phyloP scores from a whole-genome alignment of 1,140 invertebrate species.

The Prorops nasuta region DNA sequence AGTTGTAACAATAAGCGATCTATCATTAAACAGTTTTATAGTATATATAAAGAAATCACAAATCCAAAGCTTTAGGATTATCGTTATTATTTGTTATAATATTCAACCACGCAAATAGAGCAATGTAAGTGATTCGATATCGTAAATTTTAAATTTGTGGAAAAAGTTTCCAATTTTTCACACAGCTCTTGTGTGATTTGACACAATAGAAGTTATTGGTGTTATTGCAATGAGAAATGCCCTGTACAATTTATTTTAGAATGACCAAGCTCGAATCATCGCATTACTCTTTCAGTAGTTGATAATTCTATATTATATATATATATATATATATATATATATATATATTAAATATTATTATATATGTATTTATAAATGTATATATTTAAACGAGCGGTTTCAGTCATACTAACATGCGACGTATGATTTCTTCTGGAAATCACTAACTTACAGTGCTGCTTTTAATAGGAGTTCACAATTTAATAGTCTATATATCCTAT shows the following conservation, averaged over 20 bases:
- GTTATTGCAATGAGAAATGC: too few relatives aligned
- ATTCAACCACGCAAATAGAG: conserved; percentile 20
- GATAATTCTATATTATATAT: conserved; percentile 28
- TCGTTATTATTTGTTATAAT: conserved; percentile 42
- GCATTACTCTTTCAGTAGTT: conserved; percentile 33
- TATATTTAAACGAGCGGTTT: conserved; percentile 23
- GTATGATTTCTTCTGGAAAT: conserved; percentile 29
- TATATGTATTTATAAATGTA: conserved; percentile 23
- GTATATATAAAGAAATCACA: conserved; percentile 34
- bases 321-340: conserved; percentile 24
- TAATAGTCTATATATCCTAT: conserved; percentile 43
- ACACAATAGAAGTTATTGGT: too few relatives aligned
- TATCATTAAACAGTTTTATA: conserved; percentile 20
- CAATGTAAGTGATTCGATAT: conserved; percentile 27
- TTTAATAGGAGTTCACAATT: conserved; percentile 34
- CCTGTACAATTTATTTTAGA: too few relatives aligned
- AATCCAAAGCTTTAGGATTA: conserved; percentile 54
- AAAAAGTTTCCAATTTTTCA: too few relatives aligned
- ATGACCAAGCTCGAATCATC: conserved; percentile 26
- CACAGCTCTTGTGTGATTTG: too few relatives aligned
- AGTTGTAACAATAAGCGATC: conserved; percentile 31
- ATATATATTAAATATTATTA: conserved; percentile 7
- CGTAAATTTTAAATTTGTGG: too few relatives aligned
- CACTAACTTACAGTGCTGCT: conserved; percentile 30
- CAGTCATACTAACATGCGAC: conserved; percentile 10